Evolutionary conservation across 1,140 invertebrate genomes (phyloP).

Genomic region (Wasmannia auropunctata): DNA sequence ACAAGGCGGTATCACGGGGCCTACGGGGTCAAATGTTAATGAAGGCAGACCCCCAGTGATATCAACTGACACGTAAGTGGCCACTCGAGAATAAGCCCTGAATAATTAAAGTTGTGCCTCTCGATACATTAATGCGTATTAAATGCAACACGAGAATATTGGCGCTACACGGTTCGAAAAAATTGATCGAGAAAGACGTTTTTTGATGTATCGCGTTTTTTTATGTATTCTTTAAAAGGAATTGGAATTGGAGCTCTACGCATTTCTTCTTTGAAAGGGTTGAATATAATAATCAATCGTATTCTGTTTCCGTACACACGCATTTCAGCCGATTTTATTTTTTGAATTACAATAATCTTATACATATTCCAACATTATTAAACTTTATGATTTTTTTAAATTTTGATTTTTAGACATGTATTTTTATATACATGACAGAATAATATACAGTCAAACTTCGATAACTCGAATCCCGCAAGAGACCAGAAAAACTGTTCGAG

Average conservation of each 20-base stretch:
- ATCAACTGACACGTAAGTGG: constrained; percentile 8
- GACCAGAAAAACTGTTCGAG: too few relatives aligned
- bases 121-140: neutral
- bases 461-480: too few relatives aligned
- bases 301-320: neutral
- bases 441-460: too few relatives aligned
- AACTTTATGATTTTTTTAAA: neutral
- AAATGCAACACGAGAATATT: neutral
- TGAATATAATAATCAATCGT: neutral
- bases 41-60: neutral
- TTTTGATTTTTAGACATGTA: neutral
- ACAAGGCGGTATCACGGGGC: neutral
- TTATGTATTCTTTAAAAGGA: neutral
- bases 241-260: neutral
- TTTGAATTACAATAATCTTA: neutral
- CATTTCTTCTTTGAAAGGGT: neutral
- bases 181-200: neutral
- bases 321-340: neutral
- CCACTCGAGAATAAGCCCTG: constrained; percentile 5
- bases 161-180: neutral
- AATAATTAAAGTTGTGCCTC: constrained; percentile 9
- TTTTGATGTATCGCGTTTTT: neutral
- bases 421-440: neutral
- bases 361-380: neutral
- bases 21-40: constrained; percentile 52